phyloP scores from a whole-genome alignment of 2,797 vertebrate species.

The Onychomys arenicola region DNA sequence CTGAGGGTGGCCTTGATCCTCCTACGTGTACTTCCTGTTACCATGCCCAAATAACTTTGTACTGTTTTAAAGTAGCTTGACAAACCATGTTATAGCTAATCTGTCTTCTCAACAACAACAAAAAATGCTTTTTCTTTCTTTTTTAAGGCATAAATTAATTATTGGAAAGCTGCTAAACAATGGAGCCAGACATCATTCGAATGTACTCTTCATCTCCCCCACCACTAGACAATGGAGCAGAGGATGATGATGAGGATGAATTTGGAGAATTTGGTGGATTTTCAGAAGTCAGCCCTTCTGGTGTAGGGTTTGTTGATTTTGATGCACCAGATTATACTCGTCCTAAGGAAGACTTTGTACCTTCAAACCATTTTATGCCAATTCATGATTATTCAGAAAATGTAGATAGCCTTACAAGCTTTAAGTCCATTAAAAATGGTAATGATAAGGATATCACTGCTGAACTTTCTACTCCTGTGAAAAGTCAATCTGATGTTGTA shows the following conservation, averaged over 20 bases:
- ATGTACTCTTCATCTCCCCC: constrained; percentile 94
- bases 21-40: background rate
- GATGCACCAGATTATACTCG: constrained; percentile 85
- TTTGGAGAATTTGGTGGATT: constrained; percentile 95
- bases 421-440: constrained; percentile 87
- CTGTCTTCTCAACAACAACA: background rate
- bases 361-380: constrained; percentile 89
- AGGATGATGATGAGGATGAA: constrained; percentile 94
- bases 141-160: constrained; percentile 87
- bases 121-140: background rate
- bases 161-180: constrained; percentile 85
- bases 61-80: constrained; percentile 60
- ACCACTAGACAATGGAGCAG: constrained; percentile 92
- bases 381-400: constrained; percentile 88
- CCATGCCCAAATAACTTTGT: constrained; percentile 45
- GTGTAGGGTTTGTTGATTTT: constrained; percentile 89
- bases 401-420: constrained; percentile 88
- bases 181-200: constrained; percentile 95
- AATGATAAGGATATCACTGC: constrained; percentile 84
- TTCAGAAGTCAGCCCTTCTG: constrained; percentile 88
- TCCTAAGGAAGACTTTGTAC: constrained; percentile 90
- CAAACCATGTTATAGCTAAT: constrained; percentile 36
- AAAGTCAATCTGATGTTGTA: constrained; percentile 88
- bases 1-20: background rate
- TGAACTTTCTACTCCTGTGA: constrained; percentile 85